phyloP scores from a whole-genome alignment of 2,888 invertebrate species.

The Tribolium freemani region DNA sequence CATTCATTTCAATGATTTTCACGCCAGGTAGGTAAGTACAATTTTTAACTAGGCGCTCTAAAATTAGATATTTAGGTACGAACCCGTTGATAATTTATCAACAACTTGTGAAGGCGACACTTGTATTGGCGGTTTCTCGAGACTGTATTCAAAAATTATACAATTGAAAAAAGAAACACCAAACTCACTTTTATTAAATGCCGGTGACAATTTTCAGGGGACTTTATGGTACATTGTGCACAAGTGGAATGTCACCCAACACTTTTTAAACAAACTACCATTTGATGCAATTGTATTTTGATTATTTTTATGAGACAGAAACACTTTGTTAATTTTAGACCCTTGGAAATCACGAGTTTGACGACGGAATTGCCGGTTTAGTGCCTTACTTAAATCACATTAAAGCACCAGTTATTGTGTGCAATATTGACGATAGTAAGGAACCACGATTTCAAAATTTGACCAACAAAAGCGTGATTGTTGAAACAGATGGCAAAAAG shows the following conservation, averaged over 20 bases:
- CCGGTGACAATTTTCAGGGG: slow-evolving; percentile 88
- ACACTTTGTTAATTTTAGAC: slow-evolving; percentile 70
- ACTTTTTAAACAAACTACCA: slow-evolving; percentile 81
- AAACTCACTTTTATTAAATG: slow-evolving; percentile 80
- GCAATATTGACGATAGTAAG: slow-evolving; percentile 80
- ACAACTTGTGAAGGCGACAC: slow-evolving; percentile 71
- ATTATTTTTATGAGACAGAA: slow-evolving; percentile 5
- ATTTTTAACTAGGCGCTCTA: slow-evolving; percentile 1
- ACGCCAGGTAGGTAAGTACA: slow-evolving; percentile 15
- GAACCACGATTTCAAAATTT: slow-evolving; percentile 77
- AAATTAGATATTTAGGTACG: slow-evolving; percentile 65
- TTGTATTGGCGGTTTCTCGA: slow-evolving; percentile 80
- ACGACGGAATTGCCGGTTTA: slow-evolving; percentile 80
- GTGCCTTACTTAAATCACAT: slow-evolving; percentile 78
- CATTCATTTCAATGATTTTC: slow-evolving; percentile 36
- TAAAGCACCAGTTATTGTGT: slow-evolving; percentile 78
- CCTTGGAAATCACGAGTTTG: slow-evolving; percentile 91
- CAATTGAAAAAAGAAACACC: slow-evolving; percentile 65
- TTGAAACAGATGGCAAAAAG: slow-evolving; percentile 74
- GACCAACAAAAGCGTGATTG: slow-evolving; percentile 76
- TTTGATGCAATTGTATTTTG: slow-evolving; percentile 81
- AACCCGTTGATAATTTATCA: slow-evolving; percentile 71
- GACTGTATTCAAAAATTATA: slow-evolving; percentile 73
- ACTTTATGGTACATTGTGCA: slow-evolving; percentile 86
- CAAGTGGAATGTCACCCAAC: slow-evolving; percentile 81